Percentiles rank a stretch among this genome's conserved stretches.
These are phyloP conservation scores for Oryctes rhinoceros DNA, from an alignment of 1,140 invertebrate species.

Conservation along the genomic window DNA sequence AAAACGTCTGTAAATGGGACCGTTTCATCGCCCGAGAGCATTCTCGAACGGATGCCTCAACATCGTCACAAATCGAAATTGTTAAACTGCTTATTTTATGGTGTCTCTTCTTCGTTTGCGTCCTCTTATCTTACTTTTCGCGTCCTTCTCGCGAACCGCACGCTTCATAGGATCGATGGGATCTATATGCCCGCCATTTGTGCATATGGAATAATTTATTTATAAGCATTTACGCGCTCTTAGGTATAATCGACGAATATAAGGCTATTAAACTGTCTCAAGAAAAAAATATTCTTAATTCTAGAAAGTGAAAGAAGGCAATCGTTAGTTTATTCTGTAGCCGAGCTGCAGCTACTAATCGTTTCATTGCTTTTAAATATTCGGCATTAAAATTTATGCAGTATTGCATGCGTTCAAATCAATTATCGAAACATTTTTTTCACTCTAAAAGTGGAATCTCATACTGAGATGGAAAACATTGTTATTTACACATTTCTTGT, in stretches of 20 bases:
- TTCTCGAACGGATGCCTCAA: slow-evolving; percentile 44
- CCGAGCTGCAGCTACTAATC: too few relatives aligned
- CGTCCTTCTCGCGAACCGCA: neutral
- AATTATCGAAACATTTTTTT: too few relatives aligned
- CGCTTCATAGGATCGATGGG: neutral
- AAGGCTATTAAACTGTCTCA: neutral
- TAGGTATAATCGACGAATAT: neutral
- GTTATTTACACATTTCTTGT: too few relatives aligned
- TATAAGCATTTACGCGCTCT: neutral
- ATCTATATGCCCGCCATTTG: neutral
- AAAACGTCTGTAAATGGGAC: slow-evolving; percentile 60
- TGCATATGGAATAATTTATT: slow-evolving; percentile 5
- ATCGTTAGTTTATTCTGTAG: too few relatives aligned
- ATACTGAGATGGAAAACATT: too few relatives aligned
- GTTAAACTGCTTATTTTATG: slow-evolving; percentile 39
- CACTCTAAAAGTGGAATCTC: too few relatives aligned
- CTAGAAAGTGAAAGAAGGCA: too few relatives aligned
- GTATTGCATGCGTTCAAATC: too few relatives aligned
- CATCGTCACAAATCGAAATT: slow-evolving; percentile 44
- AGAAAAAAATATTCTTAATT: neutral
- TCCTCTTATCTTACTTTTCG: slow-evolving; percentile 13
- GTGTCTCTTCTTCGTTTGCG: slow-evolving; percentile 25
- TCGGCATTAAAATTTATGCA: too few relatives aligned
- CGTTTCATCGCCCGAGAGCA: slow-evolving; percentile 55
- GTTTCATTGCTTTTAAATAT: too few relatives aligned